phyloP scores from a whole-genome alignment of 2,888 invertebrate genomes.

The Malthinus seriepunctatus region DNA sequence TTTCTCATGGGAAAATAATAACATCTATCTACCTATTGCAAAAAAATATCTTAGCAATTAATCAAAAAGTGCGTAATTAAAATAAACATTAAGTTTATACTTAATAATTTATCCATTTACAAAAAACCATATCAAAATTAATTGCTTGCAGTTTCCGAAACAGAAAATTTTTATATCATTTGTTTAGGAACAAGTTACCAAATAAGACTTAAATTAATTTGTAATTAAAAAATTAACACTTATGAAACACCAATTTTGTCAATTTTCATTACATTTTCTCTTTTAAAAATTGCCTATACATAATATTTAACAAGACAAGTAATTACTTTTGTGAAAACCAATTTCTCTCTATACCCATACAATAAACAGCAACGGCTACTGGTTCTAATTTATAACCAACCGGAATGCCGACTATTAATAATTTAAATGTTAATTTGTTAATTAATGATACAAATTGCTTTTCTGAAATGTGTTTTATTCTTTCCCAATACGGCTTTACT shows the following conservation, averaged over 20 bases:
- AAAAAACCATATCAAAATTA: too few relatives aligned
- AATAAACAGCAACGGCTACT: conserved; percentile 38
- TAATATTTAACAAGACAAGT: conserved; percentile 33
- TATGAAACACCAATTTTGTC: too few relatives aligned
- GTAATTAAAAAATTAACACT: too few relatives aligned
- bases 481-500: conserved; percentile 42
- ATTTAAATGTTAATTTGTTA: conserved; percentile 59
- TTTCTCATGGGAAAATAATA: conserved; percentile 1
- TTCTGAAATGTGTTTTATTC: conserved; percentile 54
- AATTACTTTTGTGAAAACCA: conserved; percentile 29
- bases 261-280: not conserved
- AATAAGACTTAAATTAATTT: too few relatives aligned
- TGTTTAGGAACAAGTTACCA: too few relatives aligned
- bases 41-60: too few relatives aligned
- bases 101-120: too few relatives aligned
- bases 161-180: too few relatives aligned
- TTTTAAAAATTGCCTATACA: conserved; percentile 22
- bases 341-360: conserved; percentile 19
- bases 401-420: conserved; percentile 54
- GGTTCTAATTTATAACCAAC: conserved; percentile 47
- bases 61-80: too few relatives aligned
- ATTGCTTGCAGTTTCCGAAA: too few relatives aligned
- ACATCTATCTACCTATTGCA: too few relatives aligned
- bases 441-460: conserved; percentile 59
- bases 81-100: too few relatives aligned